phyloP scores from a whole-genome alignment of 2,113 vertebrate species.

The Tympanuchus pallidicinctus region DNA sequence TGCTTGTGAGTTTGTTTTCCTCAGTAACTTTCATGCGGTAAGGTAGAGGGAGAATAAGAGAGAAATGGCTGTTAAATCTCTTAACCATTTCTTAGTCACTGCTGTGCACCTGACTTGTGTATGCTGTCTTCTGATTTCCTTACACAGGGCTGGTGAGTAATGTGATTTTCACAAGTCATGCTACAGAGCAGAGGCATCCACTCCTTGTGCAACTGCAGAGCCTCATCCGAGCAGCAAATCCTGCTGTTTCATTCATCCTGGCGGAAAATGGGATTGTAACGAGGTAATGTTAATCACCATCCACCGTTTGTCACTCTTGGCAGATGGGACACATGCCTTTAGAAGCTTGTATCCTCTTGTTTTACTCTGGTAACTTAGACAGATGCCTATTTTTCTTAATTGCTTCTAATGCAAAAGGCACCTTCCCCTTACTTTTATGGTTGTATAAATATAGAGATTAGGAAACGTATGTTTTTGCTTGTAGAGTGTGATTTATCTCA shows the following conservation, averaged over 20 bases:
- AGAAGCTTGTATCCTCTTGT: not conserved
- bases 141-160: constrained; percentile 88
- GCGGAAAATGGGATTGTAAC: constrained; percentile 91
- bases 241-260: constrained; percentile 85
- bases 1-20: not conserved
- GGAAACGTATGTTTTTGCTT: not conserved
- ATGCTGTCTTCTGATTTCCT: not conserved
- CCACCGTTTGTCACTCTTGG: not conserved
- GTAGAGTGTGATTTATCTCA: not conserved
- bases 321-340: not conserved
- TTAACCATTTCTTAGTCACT: not conserved
- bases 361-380: not conserved
- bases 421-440: not conserved
- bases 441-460: not conserved
- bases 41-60: not conserved
- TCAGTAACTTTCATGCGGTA: not conserved
- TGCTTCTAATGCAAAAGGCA: not conserved
- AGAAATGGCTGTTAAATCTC: not conserved
- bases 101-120: not conserved
- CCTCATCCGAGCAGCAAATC: constrained; percentile 90
- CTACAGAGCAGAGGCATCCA: constrained; percentile 85
- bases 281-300: constrained; percentile 74
- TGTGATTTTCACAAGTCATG: constrained; percentile 90
- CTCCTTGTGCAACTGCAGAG: constrained; percentile 87
- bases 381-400: not conserved